Base-by-base conservation (phyloP, 35 echinoderm and acorn worm genomes). In the Apostichopus japonicus region DNA sequence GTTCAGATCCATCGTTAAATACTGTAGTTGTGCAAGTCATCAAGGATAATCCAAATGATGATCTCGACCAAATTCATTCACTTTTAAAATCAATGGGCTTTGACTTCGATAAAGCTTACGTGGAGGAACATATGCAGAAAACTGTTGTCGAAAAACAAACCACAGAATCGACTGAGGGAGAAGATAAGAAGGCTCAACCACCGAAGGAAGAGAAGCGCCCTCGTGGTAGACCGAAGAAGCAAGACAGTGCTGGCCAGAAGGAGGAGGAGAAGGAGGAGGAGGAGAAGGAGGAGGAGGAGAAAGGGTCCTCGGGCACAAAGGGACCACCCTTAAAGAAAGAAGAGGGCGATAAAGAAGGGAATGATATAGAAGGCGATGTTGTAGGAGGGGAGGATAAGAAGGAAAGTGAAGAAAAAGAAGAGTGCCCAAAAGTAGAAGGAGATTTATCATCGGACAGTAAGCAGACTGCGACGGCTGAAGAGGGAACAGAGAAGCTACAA, bases 21-120 rank as follows among this genome's bases (percentile, higher is more conserved):
- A 80, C 78, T 21, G 81, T 84, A n/a, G 56, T 84, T 15, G 63
- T 65, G 57, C 62, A 89, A 73, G 86, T 89, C 2, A 89, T 89
- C 62, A 59, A 73, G 62, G 86, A 89, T 7, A 89, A 89, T 4
- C 86, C 86, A 6, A 63, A 89, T 17, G 51, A 89, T 65, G 59
- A 59, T 21, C 22, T 73, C 1, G 86, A 89, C 9, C 63, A 89
- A 21, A 89, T 89, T 63, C 86, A 72, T 89, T 57, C 33, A 6
- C 10, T 89, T 5, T 51, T 89, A 22, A 72, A 65, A 8, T 89
- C 11, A 6, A 89, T 89, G 86, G 86, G 86, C 14, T 89, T 89
- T 73, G 67, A 89, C 61, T 89, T 89, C 2, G 86, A 71, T 23
- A 89, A 72, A 73, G 21, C 86, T 14, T n/a, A 25, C 24, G 86